Evolutionary conservation across 2,113 vertebrate species (phyloP).

Genomic region (Scophthalmus maximus): DNA sequence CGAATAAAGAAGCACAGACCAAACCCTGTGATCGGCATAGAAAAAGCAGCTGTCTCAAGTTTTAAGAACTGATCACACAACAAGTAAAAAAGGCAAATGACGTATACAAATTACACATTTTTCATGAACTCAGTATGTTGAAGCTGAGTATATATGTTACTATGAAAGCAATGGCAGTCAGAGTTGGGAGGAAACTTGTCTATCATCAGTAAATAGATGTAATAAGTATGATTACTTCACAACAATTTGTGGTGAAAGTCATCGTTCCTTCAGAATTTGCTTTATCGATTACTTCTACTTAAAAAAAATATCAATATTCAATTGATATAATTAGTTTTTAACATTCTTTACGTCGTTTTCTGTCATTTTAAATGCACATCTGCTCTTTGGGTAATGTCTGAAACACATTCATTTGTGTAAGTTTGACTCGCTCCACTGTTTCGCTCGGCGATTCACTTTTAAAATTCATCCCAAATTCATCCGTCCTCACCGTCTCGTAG

Average conservation of each 20-base stretch:
- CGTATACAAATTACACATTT: too few relatives aligned
- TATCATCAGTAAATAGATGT: too few relatives aligned
- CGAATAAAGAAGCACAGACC: neutral
- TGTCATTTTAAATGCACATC: neutral
- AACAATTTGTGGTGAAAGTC: neutral
- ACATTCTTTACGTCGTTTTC: neutral
- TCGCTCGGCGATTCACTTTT: neutral
- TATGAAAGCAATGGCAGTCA: neutral
- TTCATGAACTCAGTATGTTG: neutral
- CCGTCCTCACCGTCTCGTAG: neutral
- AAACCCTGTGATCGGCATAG: neutral
- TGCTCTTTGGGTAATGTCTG: neutral
- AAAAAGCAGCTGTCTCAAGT: neutral
- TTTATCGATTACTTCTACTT: neutral
- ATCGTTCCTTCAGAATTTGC: neutral
- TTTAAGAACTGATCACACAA: neutral
- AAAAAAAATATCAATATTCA: too few relatives aligned
- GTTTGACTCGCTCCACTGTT: too few relatives aligned
- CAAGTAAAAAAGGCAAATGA: too few relatives aligned
- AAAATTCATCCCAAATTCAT: neutral
- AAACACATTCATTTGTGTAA: neutral
- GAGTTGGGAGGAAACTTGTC: too few relatives aligned
- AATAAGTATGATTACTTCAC: neutral
- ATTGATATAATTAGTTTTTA: neutral
- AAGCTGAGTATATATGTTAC: neutral